Base-by-base conservation (phyloP, 2,888 invertebrate genomes). In the Pseudeuparius sepicola region DNA sequence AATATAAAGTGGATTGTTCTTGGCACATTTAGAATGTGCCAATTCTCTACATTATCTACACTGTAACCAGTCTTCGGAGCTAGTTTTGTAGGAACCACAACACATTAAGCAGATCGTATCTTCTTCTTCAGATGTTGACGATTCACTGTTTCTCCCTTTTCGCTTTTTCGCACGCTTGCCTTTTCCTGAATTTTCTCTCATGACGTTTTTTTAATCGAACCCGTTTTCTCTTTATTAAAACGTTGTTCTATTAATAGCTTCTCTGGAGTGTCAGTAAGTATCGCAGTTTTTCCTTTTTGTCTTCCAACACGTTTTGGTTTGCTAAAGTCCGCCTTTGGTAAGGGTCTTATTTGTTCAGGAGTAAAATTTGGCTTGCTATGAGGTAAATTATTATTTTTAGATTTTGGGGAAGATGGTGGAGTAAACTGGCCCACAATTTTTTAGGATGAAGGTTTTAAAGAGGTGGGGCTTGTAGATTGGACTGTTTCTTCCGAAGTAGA, bases 11-110 rank as follows among this genome's bases (percentile, higher is more conserved):
- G 4, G 32, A 9, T 37, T 26, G 28, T 32, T 37, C 17, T 37
- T 37, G 12, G 15, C 37, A 32, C 32, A 26, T 33, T 28, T 37
- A 24, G 37, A 37, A 32, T 37, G 33, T 27, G 37, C 26, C 31
- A 32, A 37, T 33, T 33, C 17, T 32, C 15, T 25, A 33, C 32
- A 37, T 14, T 33, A 33, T 27, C 37, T 32, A 15, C 37, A 37
- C 27, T 37, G 37, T 23, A 37, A 10, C 37, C 12, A 37, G 23
- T 37, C 27, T 28, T 37, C 32, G 14, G 18, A 32, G 15, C 27
- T 32, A 6, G 3, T 37, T 18, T 32, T 32, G 18, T 36, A 32
- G 12, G 36, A 36, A 26, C 26, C 37, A 9, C 2, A 23, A 33
- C 20, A 33, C 5, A 37, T 33, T 17, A 33, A 33, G 23, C 18